Evolutionary conservation across 2,113 vertebrate genomes (phyloP).

Genomic region (Isichthys henryi): DNA sequence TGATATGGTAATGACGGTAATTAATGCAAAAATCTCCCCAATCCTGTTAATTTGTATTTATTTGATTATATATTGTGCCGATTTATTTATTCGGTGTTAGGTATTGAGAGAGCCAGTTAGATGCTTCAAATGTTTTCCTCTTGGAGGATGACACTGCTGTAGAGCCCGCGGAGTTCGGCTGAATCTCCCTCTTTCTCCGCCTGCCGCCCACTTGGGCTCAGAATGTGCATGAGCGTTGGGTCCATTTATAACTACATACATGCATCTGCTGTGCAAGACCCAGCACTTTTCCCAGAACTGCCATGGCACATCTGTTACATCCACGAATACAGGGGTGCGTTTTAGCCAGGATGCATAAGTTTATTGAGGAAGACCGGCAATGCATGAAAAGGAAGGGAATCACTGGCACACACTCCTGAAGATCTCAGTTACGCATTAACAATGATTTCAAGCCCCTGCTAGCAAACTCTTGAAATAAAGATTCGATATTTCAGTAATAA

Average conservation of each 20-base stretch:
- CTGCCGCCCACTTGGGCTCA: background rate
- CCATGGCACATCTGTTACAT: background rate
- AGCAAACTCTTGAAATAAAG: background rate
- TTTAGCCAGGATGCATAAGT: background rate
- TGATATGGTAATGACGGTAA: slow-evolving; percentile 74
- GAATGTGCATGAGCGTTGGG: background rate
- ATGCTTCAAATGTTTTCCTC: slow-evolving; percentile 34
- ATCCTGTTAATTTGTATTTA: slow-evolving; percentile 64
- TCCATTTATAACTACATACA: background rate
- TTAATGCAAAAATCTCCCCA: slow-evolving; percentile 70
- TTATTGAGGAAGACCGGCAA: background rate
- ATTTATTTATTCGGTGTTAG: slow-evolving; percentile 56
- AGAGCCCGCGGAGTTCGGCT: background rate
- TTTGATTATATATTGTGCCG: slow-evolving; percentile 62
- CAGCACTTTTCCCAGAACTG: background rate
- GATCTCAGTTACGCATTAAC: background rate
- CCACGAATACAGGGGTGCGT: background rate
- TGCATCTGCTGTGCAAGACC: background rate
- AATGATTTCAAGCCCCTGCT: background rate
- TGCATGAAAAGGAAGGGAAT: background rate
- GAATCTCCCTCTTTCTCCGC: background rate
- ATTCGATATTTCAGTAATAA: background rate
- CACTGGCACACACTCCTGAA: background rate
- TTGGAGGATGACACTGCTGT: background rate
- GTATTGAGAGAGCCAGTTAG: slow-evolving; percentile 31